Conservation (phyloP, 2,797 vertebrate genomes). For the Calcarius lapponicus region DNA sequence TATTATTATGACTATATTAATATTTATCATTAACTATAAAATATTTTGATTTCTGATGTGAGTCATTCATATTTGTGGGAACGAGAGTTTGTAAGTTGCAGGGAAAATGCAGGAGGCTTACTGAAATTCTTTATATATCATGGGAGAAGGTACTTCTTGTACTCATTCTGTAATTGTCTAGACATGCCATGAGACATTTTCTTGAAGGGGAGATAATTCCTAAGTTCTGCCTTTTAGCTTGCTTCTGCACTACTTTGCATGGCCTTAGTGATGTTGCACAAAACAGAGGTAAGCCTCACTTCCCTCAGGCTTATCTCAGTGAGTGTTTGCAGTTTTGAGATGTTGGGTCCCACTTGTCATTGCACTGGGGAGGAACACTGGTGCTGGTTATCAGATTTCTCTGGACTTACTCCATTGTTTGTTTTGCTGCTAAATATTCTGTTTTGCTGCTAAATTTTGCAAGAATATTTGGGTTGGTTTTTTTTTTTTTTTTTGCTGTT, state of each 20-base stretch:
- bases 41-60: not conserved
- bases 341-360: not conserved
- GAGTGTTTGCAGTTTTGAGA: not conserved
- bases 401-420: not conserved
- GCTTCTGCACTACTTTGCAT: not conserved
- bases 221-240: not conserved
- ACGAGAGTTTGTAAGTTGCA: not conserved
- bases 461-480: not conserved
- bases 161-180: not conserved
- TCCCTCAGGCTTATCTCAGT: not conserved
- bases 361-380: not conserved
- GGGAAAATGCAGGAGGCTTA: not conserved
- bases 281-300: not conserved
- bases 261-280: not conserved
- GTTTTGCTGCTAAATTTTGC: not conserved
- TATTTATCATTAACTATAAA: not conserved
- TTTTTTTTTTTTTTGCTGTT: not conserved
- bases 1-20: no score
- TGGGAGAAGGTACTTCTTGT: fast-evolving
- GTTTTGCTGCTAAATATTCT: not conserved
- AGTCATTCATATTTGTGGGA: not conserved
- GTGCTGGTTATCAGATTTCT: not conserved
- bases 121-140: not conserved
- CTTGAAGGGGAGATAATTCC: not conserved
- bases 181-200: not conserved